A percentile compares a stretch with the other conserved stretches of the same genome.
phyloP scores from a whole-genome alignment of 2,888 invertebrate species.

The Oscheius sp. region DNA sequence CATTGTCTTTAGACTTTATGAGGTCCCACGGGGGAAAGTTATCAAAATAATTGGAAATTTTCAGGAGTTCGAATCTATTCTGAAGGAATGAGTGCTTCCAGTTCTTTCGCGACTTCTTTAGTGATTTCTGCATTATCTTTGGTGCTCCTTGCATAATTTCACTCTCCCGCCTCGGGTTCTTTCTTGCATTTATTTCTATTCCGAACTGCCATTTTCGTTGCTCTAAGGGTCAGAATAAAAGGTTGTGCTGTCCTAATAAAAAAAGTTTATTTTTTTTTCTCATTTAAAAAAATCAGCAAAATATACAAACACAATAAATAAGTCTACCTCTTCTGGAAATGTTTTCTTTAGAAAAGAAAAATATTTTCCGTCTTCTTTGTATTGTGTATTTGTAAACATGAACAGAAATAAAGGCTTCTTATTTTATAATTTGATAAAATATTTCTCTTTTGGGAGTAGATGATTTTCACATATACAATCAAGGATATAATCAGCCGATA shows the following conservation, averaged over 20 bases:
- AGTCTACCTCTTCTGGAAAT: neutral
- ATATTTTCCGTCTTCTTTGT: neutral
- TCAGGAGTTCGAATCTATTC: constrained; percentile 39
- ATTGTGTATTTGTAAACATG: too few species aligned
- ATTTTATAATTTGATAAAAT: constrained; percentile 5
- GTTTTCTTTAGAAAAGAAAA: neutral
- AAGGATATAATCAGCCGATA: constrained; percentile 29
- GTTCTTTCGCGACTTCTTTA: neutral
- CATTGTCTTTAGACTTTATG: constrained; percentile 8
- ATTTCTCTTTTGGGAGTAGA: neutral
- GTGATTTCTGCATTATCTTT: constrained; percentile 12
- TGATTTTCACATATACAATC: constrained; percentile 5
- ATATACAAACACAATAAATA: neutral
- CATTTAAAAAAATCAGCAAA: constrained; percentile 2
- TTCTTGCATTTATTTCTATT: neutral
- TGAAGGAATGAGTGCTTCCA: constrained; percentile 38
- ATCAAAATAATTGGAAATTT: constrained; percentile 18
- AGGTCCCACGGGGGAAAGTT: constrained; percentile 9
- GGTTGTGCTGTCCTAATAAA: neutral
- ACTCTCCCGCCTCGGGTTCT: constrained; percentile 9
- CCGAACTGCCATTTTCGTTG: constrained; percentile 29
- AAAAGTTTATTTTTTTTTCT: neutral
- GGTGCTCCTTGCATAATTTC: constrained; percentile 2
- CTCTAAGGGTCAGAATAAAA: constrained; percentile 17
- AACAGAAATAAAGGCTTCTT: constrained; percentile 12